These are phyloP conservation scores for Agonopterix heracliana DNA, from an alignment of 2,888 invertebrate genomes.

Conservation along the genomic window DNA sequence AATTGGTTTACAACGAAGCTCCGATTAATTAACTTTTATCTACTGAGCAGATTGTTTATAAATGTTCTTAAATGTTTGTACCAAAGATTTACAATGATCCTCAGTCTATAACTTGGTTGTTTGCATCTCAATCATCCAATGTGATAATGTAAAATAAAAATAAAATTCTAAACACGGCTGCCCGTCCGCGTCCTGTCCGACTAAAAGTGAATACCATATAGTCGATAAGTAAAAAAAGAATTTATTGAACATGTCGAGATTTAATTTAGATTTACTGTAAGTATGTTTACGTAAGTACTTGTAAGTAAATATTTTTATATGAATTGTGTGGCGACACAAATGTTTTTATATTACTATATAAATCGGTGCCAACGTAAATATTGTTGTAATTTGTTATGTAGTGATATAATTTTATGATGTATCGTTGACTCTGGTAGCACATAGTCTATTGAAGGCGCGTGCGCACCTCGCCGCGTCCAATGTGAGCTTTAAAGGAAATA, in stretches of 20 bases:
- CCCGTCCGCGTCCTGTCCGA: slow-evolving; percentile 46
- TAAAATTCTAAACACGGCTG: slow-evolving; percentile 16
- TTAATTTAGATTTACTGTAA: slow-evolving; percentile 62
- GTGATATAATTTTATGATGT: slow-evolving; percentile 68
- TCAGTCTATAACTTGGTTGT: slow-evolving; percentile 1
- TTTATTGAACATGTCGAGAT: slow-evolving; percentile 69
- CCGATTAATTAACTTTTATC: neutral
- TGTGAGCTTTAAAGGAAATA: slow-evolving; percentile 64
- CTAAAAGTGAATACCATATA: slow-evolving; percentile 55
- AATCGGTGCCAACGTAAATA: slow-evolving; percentile 74
- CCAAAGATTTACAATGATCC: slow-evolving; percentile 32
- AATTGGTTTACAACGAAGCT: slow-evolving; percentile 9
- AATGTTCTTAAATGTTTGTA: slow-evolving; percentile 18
- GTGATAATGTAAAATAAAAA: neutral
- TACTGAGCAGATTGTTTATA: neutral
- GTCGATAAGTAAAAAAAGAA: slow-evolving; percentile 57
- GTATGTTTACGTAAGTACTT: slow-evolving; percentile 64
- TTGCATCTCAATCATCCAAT: slow-evolving; percentile 5
- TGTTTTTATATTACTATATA: slow-evolving; percentile 66
- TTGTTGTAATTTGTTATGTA: slow-evolving; percentile 75
- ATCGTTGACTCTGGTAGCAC: slow-evolving; percentile 64
- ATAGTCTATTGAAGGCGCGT: slow-evolving; percentile 29
- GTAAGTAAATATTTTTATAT: slow-evolving; percentile 73
- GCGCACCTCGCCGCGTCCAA: slow-evolving; percentile 23
- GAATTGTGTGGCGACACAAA: slow-evolving; percentile 62